These are phyloP conservation scores for Bergia puertoricense DNA, from an alignment of 92 coral and sea anemone genomes.

Conservation along the genomic window DNA sequence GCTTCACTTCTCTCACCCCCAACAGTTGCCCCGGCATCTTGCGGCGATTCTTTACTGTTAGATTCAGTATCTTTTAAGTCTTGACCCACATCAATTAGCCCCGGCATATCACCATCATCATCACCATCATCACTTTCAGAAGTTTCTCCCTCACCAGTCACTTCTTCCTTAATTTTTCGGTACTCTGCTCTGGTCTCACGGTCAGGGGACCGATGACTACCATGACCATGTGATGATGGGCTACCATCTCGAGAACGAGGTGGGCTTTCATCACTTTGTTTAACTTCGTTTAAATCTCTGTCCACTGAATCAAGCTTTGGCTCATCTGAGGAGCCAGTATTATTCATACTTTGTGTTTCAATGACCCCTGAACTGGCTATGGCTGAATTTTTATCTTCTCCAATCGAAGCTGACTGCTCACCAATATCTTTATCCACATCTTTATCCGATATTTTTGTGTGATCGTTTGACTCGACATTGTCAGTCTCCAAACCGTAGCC, in stretches of 20 bases:
- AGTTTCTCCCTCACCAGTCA: conserved; percentile 77
- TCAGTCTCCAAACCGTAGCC: neutral
- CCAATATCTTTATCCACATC: neutral
- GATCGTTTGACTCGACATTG: neutral
- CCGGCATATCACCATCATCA: conserved; percentile 46
- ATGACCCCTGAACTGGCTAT: neutral
- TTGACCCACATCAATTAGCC: conserved; percentile 29
- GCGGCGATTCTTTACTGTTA: neutral
- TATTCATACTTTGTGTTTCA: neutral
- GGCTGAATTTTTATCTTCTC: neutral
- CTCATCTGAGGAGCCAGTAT: neutral
- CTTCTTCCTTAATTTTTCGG: conserved; percentile 75
- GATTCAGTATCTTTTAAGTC: neutral
- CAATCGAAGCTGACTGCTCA: conserved; percentile 3
- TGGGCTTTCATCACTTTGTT: neutral
- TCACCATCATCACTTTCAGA: conserved; percentile 72
- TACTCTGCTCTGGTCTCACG: conserved; percentile 74
- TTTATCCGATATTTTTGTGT: neutral
- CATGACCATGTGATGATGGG: conserved; percentile 50
- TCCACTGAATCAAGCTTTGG: neutral
- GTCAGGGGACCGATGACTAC: conserved; percentile 84
- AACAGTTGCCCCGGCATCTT: conserved; percentile 10
- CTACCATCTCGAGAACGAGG: conserved; percentile 17
- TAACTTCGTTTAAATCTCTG: neutral
- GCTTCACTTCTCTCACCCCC: conserved; percentile 26